phyloP scores from a whole-genome alignment of 2,888 invertebrate species.

The Dione vanillae region DNA sequence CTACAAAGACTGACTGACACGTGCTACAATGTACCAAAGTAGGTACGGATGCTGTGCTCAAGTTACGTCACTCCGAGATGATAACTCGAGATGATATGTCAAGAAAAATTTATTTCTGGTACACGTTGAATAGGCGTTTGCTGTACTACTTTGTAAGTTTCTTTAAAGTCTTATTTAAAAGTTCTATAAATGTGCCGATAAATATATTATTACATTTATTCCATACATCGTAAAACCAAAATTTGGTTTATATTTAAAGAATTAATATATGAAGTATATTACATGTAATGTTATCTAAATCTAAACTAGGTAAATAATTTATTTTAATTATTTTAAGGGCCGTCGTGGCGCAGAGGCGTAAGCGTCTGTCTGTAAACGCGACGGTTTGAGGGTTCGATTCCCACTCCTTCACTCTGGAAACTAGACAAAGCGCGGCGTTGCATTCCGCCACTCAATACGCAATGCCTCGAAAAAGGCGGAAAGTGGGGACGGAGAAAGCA shows the following conservation, averaged over 20 bases:
- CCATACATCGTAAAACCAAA: neutral
- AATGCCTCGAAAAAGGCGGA: no score
- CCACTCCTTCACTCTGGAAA: no score
- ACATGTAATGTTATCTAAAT: no score
- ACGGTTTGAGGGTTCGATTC: no score
- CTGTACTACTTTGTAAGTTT: neutral
- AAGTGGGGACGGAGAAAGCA: no score
- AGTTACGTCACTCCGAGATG: slow-evolving; percentile 20
- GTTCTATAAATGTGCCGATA: neutral
- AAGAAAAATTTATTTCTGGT: slow-evolving; percentile 22
- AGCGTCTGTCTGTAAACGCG: no score
- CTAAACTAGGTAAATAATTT: no score
- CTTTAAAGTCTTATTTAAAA: neutral
- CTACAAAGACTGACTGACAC: neutral
- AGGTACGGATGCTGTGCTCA: slow-evolving; percentile 30
- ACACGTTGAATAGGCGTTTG: neutral
- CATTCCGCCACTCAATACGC: no score
- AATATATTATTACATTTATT: neutral
- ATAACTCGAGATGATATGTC: slow-evolving; percentile 28
- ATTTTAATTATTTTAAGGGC: no score
- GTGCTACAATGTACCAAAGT: slow-evolving; percentile 15
- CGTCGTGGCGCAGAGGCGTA: no score
- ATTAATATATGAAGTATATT: no score
- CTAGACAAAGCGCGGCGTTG: no score
- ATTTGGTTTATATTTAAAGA: neutral